Base-by-base conservation (phyloP, 2,113 vertebrate species). In the Urocitellus parryii region DNA sequence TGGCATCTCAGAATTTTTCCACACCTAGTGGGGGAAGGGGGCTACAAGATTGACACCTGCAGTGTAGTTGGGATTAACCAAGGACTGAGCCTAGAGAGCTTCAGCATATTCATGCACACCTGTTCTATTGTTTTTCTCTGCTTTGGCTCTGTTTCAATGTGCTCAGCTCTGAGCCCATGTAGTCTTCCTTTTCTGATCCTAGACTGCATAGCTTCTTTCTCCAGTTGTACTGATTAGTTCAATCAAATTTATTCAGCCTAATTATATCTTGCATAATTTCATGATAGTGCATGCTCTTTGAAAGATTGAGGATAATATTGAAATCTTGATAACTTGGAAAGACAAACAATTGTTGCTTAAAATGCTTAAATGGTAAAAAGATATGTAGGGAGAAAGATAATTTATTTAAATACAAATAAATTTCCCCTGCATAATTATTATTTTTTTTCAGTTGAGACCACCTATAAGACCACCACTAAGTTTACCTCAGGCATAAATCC, bases 71-170 rank as follows among this genome's bases (percentile, higher is more conserved):
- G 29, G 10, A 11, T 53, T 74, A 42, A 65, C 18, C 8, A 12
- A 29, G 5, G 18, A 8, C 18, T 63, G 32, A 20, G 24, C 9
- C 8, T 53, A 5, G 32, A 53, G 3, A 34, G 4, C 2, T 1
- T n/a, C 13, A 0, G 0, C 0, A 1, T 8, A 3, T 9, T 27
- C 25, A 3, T 2, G 5, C 8, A n/a, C 9, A 29, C 5, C 29
- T 34, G 0, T 51, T 48, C 10, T 68, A 11, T n/a, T 17, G 4
- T 67, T 48, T 20, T 20, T 22, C 25, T 63, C 25, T 14, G 4
- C 4, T 48, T 76, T 25, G 56, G n/a, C 51, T 32, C 58, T 79
- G 14, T 65, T 53, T 32, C 63, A 34, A 0, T 17, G 8, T 8
- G 22, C 4, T 48, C 34, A 61, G 34, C 2, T 27, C n/a, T 13